phyloP scores from a whole-genome alignment of 2,113 vertebrate genomes.

The Cynopterus brachyotis region DNA sequence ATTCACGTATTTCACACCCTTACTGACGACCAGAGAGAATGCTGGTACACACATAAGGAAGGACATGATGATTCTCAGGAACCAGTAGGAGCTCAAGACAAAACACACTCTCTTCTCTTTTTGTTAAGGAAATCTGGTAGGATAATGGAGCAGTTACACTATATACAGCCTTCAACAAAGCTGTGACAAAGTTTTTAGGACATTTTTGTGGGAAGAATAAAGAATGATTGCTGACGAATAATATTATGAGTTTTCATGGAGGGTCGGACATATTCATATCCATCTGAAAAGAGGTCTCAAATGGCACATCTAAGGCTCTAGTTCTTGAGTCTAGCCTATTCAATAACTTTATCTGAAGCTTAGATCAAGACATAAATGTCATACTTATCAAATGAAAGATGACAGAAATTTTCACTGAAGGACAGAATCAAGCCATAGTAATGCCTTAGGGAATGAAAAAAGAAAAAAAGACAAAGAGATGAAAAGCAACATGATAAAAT shows the following conservation, averaged over 20 bases:
- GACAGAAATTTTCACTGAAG: constrained; percentile 3
- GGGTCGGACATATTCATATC: neutral
- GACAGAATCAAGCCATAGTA: neutral
- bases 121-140: neutral
- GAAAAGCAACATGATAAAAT: neutral
- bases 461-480: neutral
- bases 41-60: neutral
- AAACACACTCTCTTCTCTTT: neutral
- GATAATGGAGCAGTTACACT: neutral
- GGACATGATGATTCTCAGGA: neutral
- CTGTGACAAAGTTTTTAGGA: neutral
- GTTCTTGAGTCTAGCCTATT: neutral
- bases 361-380: constrained; percentile 2
- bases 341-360: constrained; percentile 2
- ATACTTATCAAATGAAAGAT: constrained; percentile 24
- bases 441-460: neutral
- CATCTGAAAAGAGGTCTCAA: neutral
- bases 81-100: neutral
- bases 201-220: neutral
- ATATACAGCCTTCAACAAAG: neutral
- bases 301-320: neutral
- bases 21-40: neutral
- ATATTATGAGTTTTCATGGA: neutral
- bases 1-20: neutral
- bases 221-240: neutral